These are phyloP conservation scores for Cephalophus harveyi DNA, from an alignment of 2,113 vertebrate species.

Conservation along the genomic window DNA sequence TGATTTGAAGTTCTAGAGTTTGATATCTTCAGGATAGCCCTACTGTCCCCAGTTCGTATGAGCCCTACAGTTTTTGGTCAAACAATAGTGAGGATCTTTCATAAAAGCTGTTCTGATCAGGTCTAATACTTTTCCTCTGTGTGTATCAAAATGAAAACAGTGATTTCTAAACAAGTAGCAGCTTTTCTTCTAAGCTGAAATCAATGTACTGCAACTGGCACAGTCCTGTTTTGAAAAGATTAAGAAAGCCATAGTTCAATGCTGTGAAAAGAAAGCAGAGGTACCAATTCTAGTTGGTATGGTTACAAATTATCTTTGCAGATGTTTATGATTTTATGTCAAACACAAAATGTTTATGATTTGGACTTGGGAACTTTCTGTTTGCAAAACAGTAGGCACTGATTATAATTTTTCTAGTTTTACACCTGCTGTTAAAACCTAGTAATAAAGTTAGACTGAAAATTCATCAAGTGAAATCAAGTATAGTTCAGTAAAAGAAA, in stretches of 20 bases:
- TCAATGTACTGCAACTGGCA: background rate
- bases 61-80: background rate
- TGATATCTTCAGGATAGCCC: background rate
- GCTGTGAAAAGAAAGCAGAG: background rate
- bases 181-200: background rate
- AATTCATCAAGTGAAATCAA: background rate
- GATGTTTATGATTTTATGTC: background rate
- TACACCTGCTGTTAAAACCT: background rate
- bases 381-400: background rate
- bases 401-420: slow-evolving; percentile 19
- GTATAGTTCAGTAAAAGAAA: background rate
- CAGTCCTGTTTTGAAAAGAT: background rate
- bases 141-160: background rate
- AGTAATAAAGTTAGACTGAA: background rate
- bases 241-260: background rate
- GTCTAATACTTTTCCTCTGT: background rate
- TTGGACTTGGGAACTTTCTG: background rate
- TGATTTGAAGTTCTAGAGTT: background rate
- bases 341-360: background rate
- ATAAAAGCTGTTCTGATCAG: background rate
- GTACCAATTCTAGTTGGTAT: background rate
- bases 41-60: background rate
- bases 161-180: background rate
- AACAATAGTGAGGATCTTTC: background rate
- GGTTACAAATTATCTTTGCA: background rate